A percentile compares a stretch with the other conserved stretches of the same genome.
phyloP scores from a whole-genome alignment of 2,113 vertebrate species.

The Seriola aureovittata region DNA sequence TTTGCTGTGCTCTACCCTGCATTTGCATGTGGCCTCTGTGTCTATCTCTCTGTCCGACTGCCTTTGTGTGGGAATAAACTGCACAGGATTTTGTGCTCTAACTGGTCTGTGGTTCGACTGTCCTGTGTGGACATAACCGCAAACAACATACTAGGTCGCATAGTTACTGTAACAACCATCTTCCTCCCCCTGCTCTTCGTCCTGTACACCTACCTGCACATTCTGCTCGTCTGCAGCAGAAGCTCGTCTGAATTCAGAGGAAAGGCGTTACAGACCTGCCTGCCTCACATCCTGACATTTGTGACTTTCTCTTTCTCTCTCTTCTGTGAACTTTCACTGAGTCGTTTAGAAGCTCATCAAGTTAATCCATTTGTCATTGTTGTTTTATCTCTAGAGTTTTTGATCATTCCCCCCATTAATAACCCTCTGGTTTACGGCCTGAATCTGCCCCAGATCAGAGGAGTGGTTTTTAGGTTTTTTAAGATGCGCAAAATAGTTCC shows the following conservation, averaged over 20 bases:
- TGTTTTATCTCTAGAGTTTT: constrained; percentile 33
- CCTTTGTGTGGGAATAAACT: constrained; percentile 21
- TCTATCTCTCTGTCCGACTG: neutral
- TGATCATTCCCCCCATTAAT: constrained; percentile 32
- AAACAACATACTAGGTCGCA: neutral
- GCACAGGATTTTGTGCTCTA: constrained; percentile 34
- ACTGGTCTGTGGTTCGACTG: constrained; percentile 39
- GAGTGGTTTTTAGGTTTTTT: neutral
- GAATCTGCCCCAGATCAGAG: constrained; percentile 38
- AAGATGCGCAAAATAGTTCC: neutral
- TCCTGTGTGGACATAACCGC: constrained; percentile 26
- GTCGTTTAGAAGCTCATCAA: neutral
- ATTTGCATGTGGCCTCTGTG: accelerated
- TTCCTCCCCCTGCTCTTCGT: constrained; percentile 24
- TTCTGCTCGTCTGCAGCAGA: constrained; percentile 27
- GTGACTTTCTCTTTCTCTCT: constrained; percentile 6
- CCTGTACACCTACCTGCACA: constrained; percentile 25
- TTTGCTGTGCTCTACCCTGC: constrained; percentile 4
- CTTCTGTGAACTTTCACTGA: constrained; percentile 14
- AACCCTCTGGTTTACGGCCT: constrained; percentile 53
- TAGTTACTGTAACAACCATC: accelerated
- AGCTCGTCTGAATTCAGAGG: constrained; percentile 14
- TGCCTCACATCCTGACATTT: constrained; percentile 38
- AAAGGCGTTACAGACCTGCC: constrained; percentile 38
- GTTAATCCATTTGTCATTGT: neutral